Conservation (phyloP, 2,888 invertebrate species). For the Druceiella hillmani region DNA sequence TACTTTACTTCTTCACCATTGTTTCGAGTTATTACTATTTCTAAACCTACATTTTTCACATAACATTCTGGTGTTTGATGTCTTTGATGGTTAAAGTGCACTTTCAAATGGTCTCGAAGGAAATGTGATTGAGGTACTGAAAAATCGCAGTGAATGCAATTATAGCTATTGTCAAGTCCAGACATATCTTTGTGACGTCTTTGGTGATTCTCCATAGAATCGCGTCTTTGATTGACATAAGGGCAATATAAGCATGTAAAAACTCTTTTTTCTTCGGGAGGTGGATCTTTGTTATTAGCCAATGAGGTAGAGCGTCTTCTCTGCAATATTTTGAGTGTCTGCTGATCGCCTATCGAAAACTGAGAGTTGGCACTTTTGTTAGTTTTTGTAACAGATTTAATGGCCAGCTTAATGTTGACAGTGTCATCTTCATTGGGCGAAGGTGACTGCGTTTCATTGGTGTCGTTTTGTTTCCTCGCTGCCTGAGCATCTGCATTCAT, state of each 20-base stretch:
- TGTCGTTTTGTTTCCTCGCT: constrained; percentile 40
- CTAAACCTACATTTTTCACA: constrained; percentile 55
- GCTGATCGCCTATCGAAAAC: constrained; percentile 57
- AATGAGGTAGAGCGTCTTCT: constrained; percentile 44
- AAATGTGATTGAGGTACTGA: constrained; percentile 69
- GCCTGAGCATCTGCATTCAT: constrained; percentile 62
- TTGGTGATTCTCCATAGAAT: constrained; percentile 69
- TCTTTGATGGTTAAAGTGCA: constrained; percentile 65
- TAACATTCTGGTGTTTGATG: constrained; percentile 53
- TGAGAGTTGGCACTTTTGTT: constrained; percentile 48
- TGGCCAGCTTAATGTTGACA: constrained; percentile 42
- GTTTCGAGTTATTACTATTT: constrained; percentile 43
- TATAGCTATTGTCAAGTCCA: constrained; percentile 53
- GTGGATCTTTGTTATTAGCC: constrained; percentile 33
- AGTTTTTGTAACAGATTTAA: constrained; percentile 44
- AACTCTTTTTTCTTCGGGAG: constrained; percentile 53
- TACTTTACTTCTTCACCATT: constrained; percentile 25
- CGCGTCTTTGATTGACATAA: constrained; percentile 67
- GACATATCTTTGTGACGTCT: constrained; percentile 64
- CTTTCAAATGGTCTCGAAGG: constrained; percentile 71
- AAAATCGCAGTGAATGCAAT: constrained; percentile 80
- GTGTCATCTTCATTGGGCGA: constrained; percentile 31
- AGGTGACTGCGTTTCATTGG: constrained; percentile 30
- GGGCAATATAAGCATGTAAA: constrained; percentile 76
- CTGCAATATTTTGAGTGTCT: constrained; percentile 55